A percentile compares a stretch with the other conserved stretches of the same genome.
phyloP scores from a whole-genome alignment of 2,113 vertebrate species.

The Cryptomyrus ogoouensis region DNA sequence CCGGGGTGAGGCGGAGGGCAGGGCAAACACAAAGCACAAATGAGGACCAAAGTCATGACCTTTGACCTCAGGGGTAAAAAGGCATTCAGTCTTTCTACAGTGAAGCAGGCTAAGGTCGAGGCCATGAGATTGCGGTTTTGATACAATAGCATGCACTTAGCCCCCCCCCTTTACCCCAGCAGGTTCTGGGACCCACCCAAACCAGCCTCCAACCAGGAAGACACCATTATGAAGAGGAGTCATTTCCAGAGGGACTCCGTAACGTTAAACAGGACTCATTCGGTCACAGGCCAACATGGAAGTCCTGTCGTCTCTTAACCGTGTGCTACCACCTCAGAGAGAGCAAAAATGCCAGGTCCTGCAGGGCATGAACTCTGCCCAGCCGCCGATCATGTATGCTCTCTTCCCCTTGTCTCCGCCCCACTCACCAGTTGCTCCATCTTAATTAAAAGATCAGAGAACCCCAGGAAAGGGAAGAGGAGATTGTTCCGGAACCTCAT shows the following conservation, averaged over 20 bases:
- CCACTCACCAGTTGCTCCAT: neutral
- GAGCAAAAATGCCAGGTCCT: neutral
- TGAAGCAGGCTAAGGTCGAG: neutral
- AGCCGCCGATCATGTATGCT: neutral
- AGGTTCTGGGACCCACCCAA: neutral
- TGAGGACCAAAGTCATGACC: neutral
- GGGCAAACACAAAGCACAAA: neutral
- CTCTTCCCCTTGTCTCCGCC: neutral
- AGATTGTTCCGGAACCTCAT: slow-evolving; percentile 2
- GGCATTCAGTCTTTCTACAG: neutral
- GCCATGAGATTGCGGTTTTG: neutral
- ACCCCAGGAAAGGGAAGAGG: neutral
- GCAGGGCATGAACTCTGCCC: neutral
- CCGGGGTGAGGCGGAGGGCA: neutral
- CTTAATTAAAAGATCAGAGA: slow-evolving; percentile 15
- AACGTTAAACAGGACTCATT: neutral
- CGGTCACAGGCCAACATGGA: neutral
- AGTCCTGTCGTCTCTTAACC: neutral
- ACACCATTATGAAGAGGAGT: too few relatives aligned
- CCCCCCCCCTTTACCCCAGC: neutral
- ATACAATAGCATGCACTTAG: neutral
- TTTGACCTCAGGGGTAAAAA: neutral
- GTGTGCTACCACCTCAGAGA: neutral
- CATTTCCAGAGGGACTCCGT: too few relatives aligned
- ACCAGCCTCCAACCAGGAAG: neutral